Evolutionary conservation across 2,888 invertebrate genomes (phyloP).

Genomic region (Phytoseiulus persimilis): DNA sequence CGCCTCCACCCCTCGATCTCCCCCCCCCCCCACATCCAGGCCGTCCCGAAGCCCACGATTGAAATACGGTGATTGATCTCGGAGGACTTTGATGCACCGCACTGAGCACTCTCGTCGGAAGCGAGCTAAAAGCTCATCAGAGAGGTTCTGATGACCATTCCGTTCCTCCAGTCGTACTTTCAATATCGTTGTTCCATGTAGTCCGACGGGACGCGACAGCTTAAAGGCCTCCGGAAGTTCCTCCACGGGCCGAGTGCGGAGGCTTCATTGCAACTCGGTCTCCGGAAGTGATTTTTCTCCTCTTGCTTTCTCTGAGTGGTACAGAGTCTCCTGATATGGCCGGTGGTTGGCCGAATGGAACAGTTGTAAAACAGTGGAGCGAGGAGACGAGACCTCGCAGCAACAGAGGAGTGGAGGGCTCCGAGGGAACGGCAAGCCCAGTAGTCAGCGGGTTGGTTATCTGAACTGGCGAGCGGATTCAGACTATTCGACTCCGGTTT

Average conservation of each 20-base stretch:
- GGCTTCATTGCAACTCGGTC: background rate
- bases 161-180: too few relatives aligned
- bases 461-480: background rate
- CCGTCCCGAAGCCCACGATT: too few relatives aligned
- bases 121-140: too few relatives aligned
- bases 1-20: too few relatives aligned
- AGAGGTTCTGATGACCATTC: too few relatives aligned
- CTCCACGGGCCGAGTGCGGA: background rate
- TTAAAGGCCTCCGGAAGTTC: background rate
- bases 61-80: too few relatives aligned
- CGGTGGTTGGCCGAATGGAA: background rate
- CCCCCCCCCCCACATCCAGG: too few relatives aligned
- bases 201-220: background rate
- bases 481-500: background rate
- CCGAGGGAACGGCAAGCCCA: background rate
- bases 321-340: background rate
- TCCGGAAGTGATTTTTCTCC: background rate
- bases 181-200: too few relatives aligned
- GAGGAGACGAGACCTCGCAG: background rate
- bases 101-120: too few relatives aligned
- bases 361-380: background rate
- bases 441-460: background rate
- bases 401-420: background rate
- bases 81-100: too few relatives aligned
- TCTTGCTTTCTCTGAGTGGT: background rate